Base-by-base conservation (phyloP, 1,140 invertebrate genomes). In the Pachypsylla venusta region DNA sequence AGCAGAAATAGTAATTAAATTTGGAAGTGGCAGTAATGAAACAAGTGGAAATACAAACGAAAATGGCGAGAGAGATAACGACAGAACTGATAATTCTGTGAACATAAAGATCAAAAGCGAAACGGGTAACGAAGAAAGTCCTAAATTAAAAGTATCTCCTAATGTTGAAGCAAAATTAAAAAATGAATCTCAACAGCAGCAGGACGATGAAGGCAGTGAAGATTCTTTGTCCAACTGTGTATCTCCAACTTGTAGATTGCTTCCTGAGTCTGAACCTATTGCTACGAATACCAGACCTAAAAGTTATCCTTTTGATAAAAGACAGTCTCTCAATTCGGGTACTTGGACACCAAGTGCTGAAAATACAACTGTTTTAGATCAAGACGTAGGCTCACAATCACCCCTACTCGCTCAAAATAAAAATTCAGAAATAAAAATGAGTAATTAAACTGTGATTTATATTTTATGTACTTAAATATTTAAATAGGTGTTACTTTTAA, bases 1-100 rank as follows among this genome's bases (percentile, higher is more conserved):
- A 20, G 66, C 67, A 14, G 67, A 67, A 64, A 68, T 68, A 40
- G 67, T 68, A 22, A 68, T 68, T 20, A 66, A 68, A 60, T 68
- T 68, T 60, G 66, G 64, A n/a, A 27, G 14, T 7, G 10, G 14
- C 24, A 25, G 48, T 22, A 53, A 60, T 57, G 57, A 61, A 16
- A 3, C 24, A 1, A 19, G 39, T 4, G 24, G 55, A 14, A 62
- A 56, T 24, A 61, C 56, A 39, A 62, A 56, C 10, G 59, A 61
- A 12, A 40, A 5, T 25, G 53, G 20, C 28, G 42, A 25, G 13
- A 56, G 58, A 40, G 53, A 39, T 1, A 56, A 25, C 2, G 40
- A 56, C 5, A 53, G 53, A 7, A 60, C 62, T 39, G 61, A 63
- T 19, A 64, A 65, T n/a, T 64, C 64, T 13, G 61, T 67, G 2